Evolutionary conservation across 2,888 invertebrate species (phyloP), one percentile per base, ranked within the genome.

Genomic region (Nebria brevicollis): DNA sequence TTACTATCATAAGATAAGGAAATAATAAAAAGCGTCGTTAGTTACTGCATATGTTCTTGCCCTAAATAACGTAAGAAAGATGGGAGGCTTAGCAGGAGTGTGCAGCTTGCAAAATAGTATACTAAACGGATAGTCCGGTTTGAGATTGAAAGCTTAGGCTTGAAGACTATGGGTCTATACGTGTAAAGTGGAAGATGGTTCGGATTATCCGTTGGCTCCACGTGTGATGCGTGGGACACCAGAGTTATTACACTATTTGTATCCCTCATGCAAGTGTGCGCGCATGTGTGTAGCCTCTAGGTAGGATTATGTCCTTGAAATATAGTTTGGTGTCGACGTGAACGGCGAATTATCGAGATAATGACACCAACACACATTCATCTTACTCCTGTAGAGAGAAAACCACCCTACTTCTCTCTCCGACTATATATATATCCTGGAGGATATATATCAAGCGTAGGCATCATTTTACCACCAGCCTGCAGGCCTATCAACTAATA

Each of bases 301-400:
- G 54, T 54, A 54, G 70, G 70, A 70, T 70, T 70, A 70, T 34
- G 70, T 70, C 34, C 70, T 70, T 70, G 70, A 70, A 70, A 70
- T 70, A 70, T 70, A 26, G 70, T 15, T 66, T 15, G 66, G 7
- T 11, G 25, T 11, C 11, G 70, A 70, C 70, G 70, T 25, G 70
- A 70, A 70, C 70, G 26, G 25, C 25, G 34, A 70, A 70, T 70
- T 70, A 11, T 70, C 34, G 26, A 70, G 70, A 70, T 70, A 70
- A 70, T 70, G 34, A 70, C 70, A 70, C 25, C 4, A 2, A 70
- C 13, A 66, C 66, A 66, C 66, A 25, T 66, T 15, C 25, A 8
- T 66, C 66, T 66, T 25, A 8, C 66, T 66, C 25, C 54, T 54
- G 13, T 7, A 54, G 13, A 54, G 54, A 3, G 54, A 13, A 54